phyloP scores from a whole-genome alignment of 2,888 invertebrate species.

The Byasa hedistus region DNA sequence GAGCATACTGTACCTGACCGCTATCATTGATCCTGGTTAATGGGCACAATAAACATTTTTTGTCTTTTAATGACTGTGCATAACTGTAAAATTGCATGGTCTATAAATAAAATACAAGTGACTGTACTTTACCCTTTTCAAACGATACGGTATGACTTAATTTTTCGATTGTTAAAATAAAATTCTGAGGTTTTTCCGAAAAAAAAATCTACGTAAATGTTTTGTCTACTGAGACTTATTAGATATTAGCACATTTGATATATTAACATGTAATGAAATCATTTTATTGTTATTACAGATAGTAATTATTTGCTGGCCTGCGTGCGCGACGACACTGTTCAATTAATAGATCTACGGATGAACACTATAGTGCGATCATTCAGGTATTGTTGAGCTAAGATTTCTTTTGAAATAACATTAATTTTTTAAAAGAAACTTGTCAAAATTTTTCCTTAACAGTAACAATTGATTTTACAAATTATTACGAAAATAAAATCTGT shows the following conservation, averaged over 20 bases:
- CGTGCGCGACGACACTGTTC: slow-evolving; percentile 96
- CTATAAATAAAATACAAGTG: neutral
- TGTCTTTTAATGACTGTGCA: neutral
- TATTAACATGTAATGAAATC: neutral
- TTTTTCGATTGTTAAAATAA: no score
- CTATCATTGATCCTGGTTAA: neutral
- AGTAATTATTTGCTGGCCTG: slow-evolving; percentile 94
- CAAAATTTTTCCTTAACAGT: no score
- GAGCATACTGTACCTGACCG: neutral
- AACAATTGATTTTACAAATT: no score
- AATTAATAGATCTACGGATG: slow-evolving; percentile 96
- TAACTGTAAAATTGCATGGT: neutral
- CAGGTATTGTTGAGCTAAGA: slow-evolving; percentile 83
- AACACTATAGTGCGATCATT: slow-evolving; percentile 94
- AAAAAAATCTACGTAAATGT: no score
- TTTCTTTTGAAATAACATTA: slow-evolving; percentile 29
- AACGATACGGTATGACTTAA: neutral
- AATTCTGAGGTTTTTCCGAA: neutral
- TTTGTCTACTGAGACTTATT: no score
- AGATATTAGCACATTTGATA: no score
- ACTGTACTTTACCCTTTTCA: neutral
- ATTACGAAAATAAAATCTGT: no score
- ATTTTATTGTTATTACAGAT: slow-evolving; percentile 81
- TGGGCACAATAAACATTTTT: neutral
- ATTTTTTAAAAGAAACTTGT: neutral